Conservation (phyloP, 1,140 invertebrate genomes). For the Tetramorium simillimum region DNA sequence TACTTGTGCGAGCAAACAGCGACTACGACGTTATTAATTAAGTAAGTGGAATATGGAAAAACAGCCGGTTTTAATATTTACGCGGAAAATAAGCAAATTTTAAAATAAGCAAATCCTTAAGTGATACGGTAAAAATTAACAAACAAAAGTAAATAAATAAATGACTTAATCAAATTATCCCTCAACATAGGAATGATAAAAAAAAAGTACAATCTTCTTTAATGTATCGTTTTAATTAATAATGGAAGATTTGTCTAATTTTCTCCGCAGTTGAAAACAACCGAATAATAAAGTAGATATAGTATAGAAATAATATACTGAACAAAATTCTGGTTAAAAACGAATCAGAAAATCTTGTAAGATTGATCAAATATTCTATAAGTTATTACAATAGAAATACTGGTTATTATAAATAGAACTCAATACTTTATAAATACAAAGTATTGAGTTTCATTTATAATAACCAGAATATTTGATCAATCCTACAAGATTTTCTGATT, state of each 20-base stretch:
- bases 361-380: no score
- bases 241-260: background rate
- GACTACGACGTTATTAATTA: slow-evolving; percentile 27
- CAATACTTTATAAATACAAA: no score
- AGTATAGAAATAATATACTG: background rate
- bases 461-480: no score
- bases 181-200: background rate
- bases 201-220: background rate
- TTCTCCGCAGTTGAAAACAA: background rate
- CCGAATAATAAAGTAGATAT: background rate
- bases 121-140: background rate
- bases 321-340: no score
- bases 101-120: background rate
- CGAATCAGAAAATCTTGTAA: no score
- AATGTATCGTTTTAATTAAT: background rate
- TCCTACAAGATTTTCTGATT: no score
- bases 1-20: slow-evolving; percentile 3
- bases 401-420: no score
- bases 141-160: slow-evolving; percentile 17
- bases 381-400: no score
- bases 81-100: background rate
- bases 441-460: no score
- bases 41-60: slow-evolving; percentile 6
- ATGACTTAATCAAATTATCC: background rate
- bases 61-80: background rate